Conservation (phyloP, 2,113 vertebrate genomes). For the Rhinopomastus cyanomelas region DNA sequence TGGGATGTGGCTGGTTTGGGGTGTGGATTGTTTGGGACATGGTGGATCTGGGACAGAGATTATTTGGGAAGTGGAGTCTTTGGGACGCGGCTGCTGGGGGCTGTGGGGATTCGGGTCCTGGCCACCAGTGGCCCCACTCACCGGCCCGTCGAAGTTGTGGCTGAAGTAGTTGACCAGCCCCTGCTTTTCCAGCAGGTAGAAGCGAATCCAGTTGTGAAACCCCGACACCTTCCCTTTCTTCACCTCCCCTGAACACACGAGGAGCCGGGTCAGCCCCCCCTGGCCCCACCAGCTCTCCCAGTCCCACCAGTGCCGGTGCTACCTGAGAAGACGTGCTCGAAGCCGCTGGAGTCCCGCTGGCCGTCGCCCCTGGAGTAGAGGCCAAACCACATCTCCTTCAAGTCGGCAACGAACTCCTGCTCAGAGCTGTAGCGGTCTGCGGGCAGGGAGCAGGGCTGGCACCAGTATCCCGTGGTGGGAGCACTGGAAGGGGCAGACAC, state of each 20-base stretch:
- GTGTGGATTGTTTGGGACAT: too few species aligned
- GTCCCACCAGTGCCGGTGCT: background rate
- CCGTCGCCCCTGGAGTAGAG: conserved; percentile 83
- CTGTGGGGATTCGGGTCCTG: too few species aligned
- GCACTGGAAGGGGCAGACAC: background rate
- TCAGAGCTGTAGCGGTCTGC: conserved; percentile 81
- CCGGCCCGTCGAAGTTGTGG: conserved; percentile 88
- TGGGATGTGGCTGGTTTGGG: background rate
- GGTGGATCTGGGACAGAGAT: fast-evolving
- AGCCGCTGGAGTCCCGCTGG: conserved; percentile 87
- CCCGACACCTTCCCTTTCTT: conserved; percentile 90
- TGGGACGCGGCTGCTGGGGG: too few species aligned
- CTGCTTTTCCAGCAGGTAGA: conserved; percentile 88
- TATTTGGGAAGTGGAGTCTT: too few species aligned
- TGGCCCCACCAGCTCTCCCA: fast-evolving
- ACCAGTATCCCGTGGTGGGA: fast-evolving
- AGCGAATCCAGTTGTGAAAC: conserved; percentile 97
- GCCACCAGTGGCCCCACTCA: conserved; percentile 42
- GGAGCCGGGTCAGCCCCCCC: fast-evolving
- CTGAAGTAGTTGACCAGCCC: conserved; percentile 88
- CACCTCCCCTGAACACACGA: conserved; percentile 81
- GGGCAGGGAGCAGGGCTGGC: background rate
- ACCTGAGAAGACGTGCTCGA: conserved; percentile 96
- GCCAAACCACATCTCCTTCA: conserved; percentile 97
- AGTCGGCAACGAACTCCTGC: conserved; percentile 80